These are phyloP conservation scores for Sminthurides bifidus DNA, from an alignment of 1,140 invertebrate species.

Conservation along the genomic window DNA sequence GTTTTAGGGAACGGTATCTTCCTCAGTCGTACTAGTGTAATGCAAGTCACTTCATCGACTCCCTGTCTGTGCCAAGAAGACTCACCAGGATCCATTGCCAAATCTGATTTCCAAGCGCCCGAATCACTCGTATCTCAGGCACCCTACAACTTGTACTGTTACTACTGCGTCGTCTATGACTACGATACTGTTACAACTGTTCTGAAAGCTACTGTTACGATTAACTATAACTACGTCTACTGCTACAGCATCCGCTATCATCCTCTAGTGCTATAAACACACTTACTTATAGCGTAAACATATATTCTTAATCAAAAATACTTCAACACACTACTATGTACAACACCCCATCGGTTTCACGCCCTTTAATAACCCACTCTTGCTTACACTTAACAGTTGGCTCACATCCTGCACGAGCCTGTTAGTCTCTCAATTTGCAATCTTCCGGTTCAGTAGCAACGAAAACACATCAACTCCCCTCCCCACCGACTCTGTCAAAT, in stretches of 20 bases:
- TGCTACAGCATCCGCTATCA: background rate
- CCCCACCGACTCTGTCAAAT: no score
- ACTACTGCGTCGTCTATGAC: background rate
- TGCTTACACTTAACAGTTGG: no score
- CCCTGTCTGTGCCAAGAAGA: slow-evolving; percentile 26
- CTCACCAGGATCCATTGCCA: slow-evolving; percentile 24
- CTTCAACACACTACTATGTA: no score
- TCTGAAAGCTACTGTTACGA: background rate
- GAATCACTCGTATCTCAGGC: slow-evolving; percentile 16
- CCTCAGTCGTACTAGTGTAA: slow-evolving; percentile 15
- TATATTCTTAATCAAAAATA: no score
- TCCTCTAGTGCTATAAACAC: no score
- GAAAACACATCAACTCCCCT: no score
- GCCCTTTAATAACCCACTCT: no score
- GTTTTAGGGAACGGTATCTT: slow-evolving; percentile 17
- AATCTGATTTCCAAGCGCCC: slow-evolving; percentile 22
- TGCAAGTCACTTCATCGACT: slow-evolving; percentile 21
- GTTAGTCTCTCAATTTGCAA: no score
- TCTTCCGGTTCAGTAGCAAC: no score
- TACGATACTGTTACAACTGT: background rate
- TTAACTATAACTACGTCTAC: background rate
- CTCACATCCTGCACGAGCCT: no score
- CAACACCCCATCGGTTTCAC: no score
- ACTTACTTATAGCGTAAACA: no score
- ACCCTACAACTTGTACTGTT: background rate